phyloP scores from a whole-genome alignment of 2,888 invertebrate species.

The Cyclophora punctaria region DNA sequence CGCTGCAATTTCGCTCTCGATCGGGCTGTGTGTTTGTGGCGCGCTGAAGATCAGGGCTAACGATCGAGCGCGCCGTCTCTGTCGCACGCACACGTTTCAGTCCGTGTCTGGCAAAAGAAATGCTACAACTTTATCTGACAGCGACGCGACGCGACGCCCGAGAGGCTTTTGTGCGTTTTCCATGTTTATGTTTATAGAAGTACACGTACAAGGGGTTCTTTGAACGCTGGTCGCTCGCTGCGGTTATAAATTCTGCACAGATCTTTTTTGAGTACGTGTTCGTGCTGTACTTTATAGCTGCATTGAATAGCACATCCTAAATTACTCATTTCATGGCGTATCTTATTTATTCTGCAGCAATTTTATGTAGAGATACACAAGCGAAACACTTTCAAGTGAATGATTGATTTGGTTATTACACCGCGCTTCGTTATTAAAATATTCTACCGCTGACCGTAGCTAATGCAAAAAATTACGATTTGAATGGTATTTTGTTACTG shows the following conservation, averaged over 20 bases:
- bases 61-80: conserved; percentile 59
- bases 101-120: conserved; percentile 66
- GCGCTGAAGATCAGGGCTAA: conserved; percentile 76
- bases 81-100: conserved; percentile 40
- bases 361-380: no score
- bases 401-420: conserved; percentile 7
- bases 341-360: no score
- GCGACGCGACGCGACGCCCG: conserved; percentile 64
- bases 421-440: conserved; percentile 7
- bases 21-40: conserved; percentile 75
- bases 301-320: background rate
- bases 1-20: conserved; percentile 75
- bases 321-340: no score
- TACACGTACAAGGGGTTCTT: conserved; percentile 70
- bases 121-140: conserved; percentile 73
- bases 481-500: conserved; percentile 6
- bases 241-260: conserved; percentile 53
- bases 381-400: conserved; percentile 1
- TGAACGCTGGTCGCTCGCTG: conserved; percentile 57
- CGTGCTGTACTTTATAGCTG: conserved; percentile 28
- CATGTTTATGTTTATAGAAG: conserved; percentile 73
- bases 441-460: conserved; percentile 7
- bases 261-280: conserved; percentile 50
- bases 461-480: conserved; percentile 13
- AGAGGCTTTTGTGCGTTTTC: conserved; percentile 75